These are phyloP conservation scores for Cephus nigrinus DNA, from an alignment of 2,888 invertebrate species.

Conservation along the genomic window DNA sequence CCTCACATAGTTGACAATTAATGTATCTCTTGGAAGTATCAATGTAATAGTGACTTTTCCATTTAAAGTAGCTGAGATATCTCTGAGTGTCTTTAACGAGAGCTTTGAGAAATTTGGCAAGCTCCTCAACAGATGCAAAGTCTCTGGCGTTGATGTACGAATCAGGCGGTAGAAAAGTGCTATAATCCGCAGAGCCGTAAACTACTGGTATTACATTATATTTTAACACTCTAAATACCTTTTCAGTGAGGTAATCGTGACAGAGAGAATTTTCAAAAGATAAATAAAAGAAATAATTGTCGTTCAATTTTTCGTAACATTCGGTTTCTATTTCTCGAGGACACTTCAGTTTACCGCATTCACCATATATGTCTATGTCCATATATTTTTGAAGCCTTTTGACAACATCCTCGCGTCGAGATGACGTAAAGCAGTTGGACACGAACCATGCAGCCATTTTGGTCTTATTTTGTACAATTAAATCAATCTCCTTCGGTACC, in stretches of 20 bases:
- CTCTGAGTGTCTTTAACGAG: conserved; percentile 68
- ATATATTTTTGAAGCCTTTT: conserved; percentile 67
- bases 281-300: conserved; percentile 75
- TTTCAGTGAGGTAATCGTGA: conserved; percentile 74
- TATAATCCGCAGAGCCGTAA: conserved; percentile 74
- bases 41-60: conserved; percentile 65
- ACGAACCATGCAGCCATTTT: conserved; percentile 64
- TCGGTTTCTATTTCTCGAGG: background rate
- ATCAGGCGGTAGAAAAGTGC: conserved; percentile 67
- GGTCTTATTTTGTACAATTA: conserved; percentile 39
- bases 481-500: background rate
- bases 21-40: conserved; percentile 18
- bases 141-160: conserved; percentile 72
- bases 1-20: conserved; percentile 18
- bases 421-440: conserved; percentile 60
- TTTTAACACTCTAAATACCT: conserved; percentile 69
- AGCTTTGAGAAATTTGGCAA: conserved; percentile 68
- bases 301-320: conserved; percentile 65
- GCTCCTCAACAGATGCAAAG: conserved; percentile 66
- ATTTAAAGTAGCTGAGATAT: conserved; percentile 71
- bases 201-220: conserved; percentile 75
- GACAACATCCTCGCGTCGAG: conserved; percentile 59
- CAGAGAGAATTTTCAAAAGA: conserved; percentile 77
- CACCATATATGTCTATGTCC: conserved; percentile 64
- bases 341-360: conserved; percentile 40